phyloP scores from a whole-genome alignment of 1,140 invertebrate genomes.

The Aphelinus certus region DNA sequence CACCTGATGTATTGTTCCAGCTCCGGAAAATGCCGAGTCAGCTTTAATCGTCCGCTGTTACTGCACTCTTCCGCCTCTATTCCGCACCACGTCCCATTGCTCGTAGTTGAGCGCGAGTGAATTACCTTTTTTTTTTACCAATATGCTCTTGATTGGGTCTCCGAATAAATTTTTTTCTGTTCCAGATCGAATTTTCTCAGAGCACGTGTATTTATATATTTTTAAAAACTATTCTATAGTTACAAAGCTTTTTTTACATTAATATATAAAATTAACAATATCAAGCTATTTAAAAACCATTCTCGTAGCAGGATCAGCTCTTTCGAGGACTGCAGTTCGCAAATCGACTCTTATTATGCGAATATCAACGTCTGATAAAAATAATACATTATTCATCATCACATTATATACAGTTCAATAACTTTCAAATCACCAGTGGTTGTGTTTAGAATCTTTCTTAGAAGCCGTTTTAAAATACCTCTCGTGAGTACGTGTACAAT shows the following conservation, averaged over 20 bases:
- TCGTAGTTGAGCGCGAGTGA: slow-evolving; percentile 6
- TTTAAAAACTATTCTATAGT: slow-evolving; percentile 9
- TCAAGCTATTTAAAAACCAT: background rate
- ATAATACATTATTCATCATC: slow-evolving; percentile 9
- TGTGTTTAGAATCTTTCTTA: too few species aligned
- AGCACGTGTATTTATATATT: slow-evolving; percentile 9
- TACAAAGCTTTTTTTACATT: slow-evolving; percentile 20
- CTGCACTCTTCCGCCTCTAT: slow-evolving; percentile 12
- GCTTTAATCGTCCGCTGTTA: slow-evolving; percentile 44
- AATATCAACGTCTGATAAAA: background rate
- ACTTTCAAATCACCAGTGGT: background rate
- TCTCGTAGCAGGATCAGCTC: background rate
- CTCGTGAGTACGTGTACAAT: background rate
- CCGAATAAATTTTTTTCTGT: slow-evolving; percentile 19
- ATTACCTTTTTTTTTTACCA: background rate
- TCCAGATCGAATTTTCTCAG: background rate
- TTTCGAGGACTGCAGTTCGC: too few species aligned
- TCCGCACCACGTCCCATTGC: background rate
- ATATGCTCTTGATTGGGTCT: background rate
- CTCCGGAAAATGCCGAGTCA: slow-evolving; percentile 58
- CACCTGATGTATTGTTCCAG: slow-evolving; percentile 63
- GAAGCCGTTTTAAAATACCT: background rate
- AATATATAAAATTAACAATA: slow-evolving; percentile 31
- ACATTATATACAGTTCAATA: slow-evolving; percentile 10
- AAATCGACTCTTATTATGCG: background rate